These are phyloP conservation scores for Protonibea diacanthus DNA, from an alignment of 2,797 vertebrate genomes.

Conservation along the genomic window DNA sequence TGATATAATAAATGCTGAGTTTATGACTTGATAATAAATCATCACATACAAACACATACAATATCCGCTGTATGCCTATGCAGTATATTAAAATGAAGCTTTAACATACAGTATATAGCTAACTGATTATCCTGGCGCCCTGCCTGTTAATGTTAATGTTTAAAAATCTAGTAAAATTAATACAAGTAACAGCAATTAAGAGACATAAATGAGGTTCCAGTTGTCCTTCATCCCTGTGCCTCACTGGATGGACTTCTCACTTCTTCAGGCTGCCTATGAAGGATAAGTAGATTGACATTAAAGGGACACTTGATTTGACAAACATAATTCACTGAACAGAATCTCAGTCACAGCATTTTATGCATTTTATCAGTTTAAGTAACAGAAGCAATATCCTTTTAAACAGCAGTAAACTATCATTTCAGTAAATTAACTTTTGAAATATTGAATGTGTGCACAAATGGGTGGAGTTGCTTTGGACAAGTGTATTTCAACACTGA, in stretches of 20 bases:
- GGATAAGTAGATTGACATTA: slow-evolving; percentile 20
- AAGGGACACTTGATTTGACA: neutral
- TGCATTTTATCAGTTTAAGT: neutral
- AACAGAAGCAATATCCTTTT: neutral
- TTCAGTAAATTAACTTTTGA: neutral
- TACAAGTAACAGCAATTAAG: neutral
- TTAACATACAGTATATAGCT: slow-evolving; percentile 8
- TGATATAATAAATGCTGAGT: neutral
- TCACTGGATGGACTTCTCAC: slow-evolving; percentile 35
- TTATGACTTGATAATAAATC: neutral
- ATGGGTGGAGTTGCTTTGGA: slow-evolving; percentile 42
- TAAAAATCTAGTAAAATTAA: neutral
- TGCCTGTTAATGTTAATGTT: neutral
- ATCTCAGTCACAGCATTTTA: neutral
- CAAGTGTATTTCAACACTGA: slow-evolving; percentile 65
- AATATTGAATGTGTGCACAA: neutral
- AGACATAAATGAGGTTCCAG: slow-evolving; percentile 5
- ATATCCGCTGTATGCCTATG: neutral
- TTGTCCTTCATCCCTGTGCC: slow-evolving; percentile 36
- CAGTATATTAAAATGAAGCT: neutral
- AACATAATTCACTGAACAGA: neutral
- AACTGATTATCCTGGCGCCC: neutral
- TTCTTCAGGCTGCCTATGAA: slow-evolving; percentile 61
- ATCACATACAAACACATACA: neutral
- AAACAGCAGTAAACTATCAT: neutral